These are phyloP conservation scores for Spilosoma lubricipeda DNA, from an alignment of 2,888 invertebrate species.

Conservation along the genomic window DNA sequence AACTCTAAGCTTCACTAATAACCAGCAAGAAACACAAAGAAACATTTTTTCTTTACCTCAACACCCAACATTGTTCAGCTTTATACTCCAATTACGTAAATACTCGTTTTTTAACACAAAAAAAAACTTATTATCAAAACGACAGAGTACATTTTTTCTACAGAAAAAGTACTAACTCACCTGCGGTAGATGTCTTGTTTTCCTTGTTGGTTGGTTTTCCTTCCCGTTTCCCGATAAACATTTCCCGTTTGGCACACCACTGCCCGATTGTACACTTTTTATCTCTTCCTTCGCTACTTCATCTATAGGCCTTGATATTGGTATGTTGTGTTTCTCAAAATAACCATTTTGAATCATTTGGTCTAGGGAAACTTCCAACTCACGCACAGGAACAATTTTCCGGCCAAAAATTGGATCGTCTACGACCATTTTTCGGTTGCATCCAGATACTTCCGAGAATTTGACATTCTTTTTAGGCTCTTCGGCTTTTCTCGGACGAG, in stretches of 20 bases:
- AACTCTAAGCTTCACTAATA: background rate
- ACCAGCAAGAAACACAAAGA: background rate
- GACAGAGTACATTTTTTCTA: background rate
- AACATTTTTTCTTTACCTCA: background rate
- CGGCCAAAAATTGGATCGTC: constrained; percentile 78
- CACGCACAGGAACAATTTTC: constrained; percentile 80
- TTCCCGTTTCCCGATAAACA: constrained; percentile 69
- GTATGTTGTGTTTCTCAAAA: constrained; percentile 82
- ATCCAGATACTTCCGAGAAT: constrained; percentile 83
- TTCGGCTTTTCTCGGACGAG: constrained; percentile 68
- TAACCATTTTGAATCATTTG: constrained; percentile 85
- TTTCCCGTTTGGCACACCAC: constrained; percentile 73
- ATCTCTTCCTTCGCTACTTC: constrained; percentile 63
- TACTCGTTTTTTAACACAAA: background rate
- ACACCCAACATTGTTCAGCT: background rate
- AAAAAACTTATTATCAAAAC: background rate
- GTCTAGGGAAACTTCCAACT: constrained; percentile 81
- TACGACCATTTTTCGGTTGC: constrained; percentile 79
- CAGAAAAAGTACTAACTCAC: constrained; percentile 54
- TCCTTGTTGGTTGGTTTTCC: constrained; percentile 60
- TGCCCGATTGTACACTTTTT: constrained; percentile 39
- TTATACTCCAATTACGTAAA: background rate
- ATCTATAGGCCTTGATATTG: constrained; percentile 69
- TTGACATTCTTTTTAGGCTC: constrained; percentile 82
- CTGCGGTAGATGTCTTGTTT: constrained; percentile 79